phyloP scores from a whole-genome alignment of 2,797 vertebrate species.

The Paramormyrops hopkinsi region DNA sequence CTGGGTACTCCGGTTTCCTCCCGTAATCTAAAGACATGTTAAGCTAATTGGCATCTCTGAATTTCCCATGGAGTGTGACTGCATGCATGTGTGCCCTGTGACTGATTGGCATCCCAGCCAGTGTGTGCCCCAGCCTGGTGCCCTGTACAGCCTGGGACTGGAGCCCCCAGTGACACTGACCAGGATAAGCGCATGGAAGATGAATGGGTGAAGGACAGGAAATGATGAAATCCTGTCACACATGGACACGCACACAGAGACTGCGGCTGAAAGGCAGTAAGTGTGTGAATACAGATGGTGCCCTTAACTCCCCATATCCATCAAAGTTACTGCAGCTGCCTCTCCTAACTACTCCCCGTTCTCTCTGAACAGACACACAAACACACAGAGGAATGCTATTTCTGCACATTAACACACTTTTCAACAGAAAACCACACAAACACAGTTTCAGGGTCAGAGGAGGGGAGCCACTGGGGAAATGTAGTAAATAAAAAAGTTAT shows the following conservation, averaged over 20 bases:
- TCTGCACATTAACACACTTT: not conserved
- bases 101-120: not conserved
- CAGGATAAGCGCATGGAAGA: not conserved
- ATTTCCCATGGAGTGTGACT: not conserved
- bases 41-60: conserved; percentile 1
- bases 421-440: not conserved
- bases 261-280: not conserved
- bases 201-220: not conserved
- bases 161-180: not conserved
- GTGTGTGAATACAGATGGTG: conserved; percentile 5
- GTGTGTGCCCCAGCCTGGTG: not conserved
- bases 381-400: not conserved
- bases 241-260: not conserved
- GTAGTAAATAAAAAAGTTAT: not conserved
- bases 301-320: not conserved
- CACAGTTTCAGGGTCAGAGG: not conserved
- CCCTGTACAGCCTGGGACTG: not conserved
- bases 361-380: not conserved
- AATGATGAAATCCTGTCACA: not conserved
- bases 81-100: not conserved
- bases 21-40: not conserved
- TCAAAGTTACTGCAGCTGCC: not conserved
- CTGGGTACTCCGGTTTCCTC: not conserved
- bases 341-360: not conserved
- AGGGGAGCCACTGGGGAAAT: not conserved